phyloP scores from a whole-genome alignment of 2,888 invertebrate genomes.

The Oligia fasciuncula region DNA sequence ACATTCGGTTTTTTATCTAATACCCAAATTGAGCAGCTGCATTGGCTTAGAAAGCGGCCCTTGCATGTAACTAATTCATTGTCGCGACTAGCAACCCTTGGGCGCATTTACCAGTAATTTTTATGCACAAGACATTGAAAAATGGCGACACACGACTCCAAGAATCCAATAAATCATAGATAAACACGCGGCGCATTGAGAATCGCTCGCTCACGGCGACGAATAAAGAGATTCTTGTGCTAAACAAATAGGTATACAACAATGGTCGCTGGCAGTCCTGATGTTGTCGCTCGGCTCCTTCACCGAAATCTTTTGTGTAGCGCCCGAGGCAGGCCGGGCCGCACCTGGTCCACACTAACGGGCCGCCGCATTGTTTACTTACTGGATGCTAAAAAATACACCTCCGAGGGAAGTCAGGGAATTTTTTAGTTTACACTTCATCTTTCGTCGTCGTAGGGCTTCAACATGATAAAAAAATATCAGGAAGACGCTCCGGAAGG shows the following conservation, averaged over 20 bases:
- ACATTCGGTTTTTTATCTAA: slow-evolving; percentile 85
- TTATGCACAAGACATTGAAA: slow-evolving; percentile 72
- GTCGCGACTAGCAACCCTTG: slow-evolving; percentile 70
- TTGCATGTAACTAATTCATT: slow-evolving; percentile 73
- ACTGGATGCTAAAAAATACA: slow-evolving; percentile 81
- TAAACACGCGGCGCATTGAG: slow-evolving; percentile 78
- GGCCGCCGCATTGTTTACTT: slow-evolving; percentile 83
- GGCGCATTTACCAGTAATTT: slow-evolving; percentile 58
- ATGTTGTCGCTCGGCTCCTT: slow-evolving; percentile 81
- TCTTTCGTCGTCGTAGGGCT: slow-evolving; percentile 87
- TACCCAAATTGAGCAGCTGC: slow-evolving; percentile 80
- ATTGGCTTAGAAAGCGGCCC: slow-evolving; percentile 69
- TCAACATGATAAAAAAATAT: slow-evolving; percentile 83
- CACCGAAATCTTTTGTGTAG: slow-evolving; percentile 87
- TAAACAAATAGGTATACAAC: slow-evolving; percentile 83
- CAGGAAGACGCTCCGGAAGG: slow-evolving; percentile 88
- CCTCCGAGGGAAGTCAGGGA: slow-evolving; percentile 80
- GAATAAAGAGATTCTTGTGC: slow-evolving; percentile 82
- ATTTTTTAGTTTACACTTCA: slow-evolving; percentile 87
- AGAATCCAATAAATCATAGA: slow-evolving; percentile 86
- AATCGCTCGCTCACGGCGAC: slow-evolving; percentile 72
- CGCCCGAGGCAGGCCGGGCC: slow-evolving; percentile 79
- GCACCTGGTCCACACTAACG: slow-evolving; percentile 85
- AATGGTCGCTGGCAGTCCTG: slow-evolving; percentile 80
- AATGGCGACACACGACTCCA: slow-evolving; percentile 75